Conservation (phyloP, 1,140 invertebrate species). For the Fopius arisanus region DNA sequence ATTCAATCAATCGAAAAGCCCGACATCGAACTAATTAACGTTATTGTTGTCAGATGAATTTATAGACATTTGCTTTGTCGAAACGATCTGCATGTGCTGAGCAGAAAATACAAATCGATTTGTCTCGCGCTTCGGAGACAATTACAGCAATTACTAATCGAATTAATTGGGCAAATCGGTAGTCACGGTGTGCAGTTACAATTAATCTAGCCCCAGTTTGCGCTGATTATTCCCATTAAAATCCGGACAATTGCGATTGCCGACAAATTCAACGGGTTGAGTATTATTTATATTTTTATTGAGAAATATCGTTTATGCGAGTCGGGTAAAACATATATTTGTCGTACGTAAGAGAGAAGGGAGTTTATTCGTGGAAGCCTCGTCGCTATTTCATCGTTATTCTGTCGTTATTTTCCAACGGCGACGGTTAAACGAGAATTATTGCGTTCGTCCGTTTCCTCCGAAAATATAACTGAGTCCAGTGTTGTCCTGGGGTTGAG, state of each 20-base stretch:
- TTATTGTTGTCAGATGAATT: neutral
- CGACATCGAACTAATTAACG: neutral
- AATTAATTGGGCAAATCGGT: constrained; percentile 65
- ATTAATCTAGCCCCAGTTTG: constrained; percentile 45
- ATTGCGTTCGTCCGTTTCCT: constrained; percentile 37
- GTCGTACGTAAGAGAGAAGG: neutral
- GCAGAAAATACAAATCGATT: constrained; percentile 4
- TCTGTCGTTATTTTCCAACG: constrained; percentile 41
- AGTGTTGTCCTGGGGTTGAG: neutral
- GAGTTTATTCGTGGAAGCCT: constrained; percentile 34
- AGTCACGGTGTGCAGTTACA: constrained; percentile 55
- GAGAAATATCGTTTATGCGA: constrained; percentile 4
- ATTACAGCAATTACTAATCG: constrained; percentile 58
- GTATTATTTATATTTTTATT: neutral
- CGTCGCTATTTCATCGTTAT: constrained; percentile 50
- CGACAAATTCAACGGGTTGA: neutral
- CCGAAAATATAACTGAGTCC: constrained; percentile 17
- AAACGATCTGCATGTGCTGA: neutral
- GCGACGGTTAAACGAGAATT: constrained; percentile 45
- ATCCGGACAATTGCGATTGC: neutral
- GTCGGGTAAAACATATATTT: constrained; percentile 12
- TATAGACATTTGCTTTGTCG: neutral
- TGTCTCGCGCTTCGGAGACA: constrained; percentile 11
- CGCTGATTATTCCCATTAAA: constrained; percentile 1
- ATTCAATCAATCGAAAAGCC: neutral